Conservation (phyloP, 2,888 invertebrate species). For the Embidobia sp. region DNA sequence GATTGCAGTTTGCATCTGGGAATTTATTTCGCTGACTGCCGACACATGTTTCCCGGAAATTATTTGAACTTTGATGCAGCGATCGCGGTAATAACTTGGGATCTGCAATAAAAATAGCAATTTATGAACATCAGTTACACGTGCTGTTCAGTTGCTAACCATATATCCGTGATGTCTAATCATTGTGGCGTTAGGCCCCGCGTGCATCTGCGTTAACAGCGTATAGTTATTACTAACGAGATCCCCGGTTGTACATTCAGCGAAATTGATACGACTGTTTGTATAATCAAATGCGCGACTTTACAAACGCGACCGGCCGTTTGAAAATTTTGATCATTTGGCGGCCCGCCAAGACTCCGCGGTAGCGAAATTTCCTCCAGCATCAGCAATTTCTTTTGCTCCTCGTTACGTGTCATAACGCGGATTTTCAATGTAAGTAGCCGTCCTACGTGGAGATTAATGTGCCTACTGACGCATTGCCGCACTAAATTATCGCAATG, state of each 20-base stretch:
- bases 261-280: conserved; percentile 2
- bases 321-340: conserved; percentile 23
- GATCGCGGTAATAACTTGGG: conserved; percentile 4
- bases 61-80: conserved; percentile 3
- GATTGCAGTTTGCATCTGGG: not conserved
- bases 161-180: conserved; percentile 32
- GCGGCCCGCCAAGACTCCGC: not conserved
- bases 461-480: not conserved
- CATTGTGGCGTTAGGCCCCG: conserved; percentile 17
- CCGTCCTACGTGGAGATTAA: not conserved
- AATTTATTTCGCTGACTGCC: not conserved
- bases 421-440: conserved; percentile 6
- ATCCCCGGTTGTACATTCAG: conserved; percentile 3
- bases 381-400: conserved; percentile 18
- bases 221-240: conserved; percentile 7
- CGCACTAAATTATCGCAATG: too few species aligned
- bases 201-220: conserved; percentile 21
- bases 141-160: conserved; percentile 22
- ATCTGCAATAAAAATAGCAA: conserved; percentile 6
- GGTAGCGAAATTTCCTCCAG: conserved; percentile 2
- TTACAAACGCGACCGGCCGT: not conserved
- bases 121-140: conserved; percentile 33
- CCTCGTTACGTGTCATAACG: conserved; percentile 19
- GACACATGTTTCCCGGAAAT: conserved; percentile 1
- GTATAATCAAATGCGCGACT: not conserved